phyloP scores from a whole-genome alignment of 1,140 invertebrate species.

The Musca domestica region DNA sequence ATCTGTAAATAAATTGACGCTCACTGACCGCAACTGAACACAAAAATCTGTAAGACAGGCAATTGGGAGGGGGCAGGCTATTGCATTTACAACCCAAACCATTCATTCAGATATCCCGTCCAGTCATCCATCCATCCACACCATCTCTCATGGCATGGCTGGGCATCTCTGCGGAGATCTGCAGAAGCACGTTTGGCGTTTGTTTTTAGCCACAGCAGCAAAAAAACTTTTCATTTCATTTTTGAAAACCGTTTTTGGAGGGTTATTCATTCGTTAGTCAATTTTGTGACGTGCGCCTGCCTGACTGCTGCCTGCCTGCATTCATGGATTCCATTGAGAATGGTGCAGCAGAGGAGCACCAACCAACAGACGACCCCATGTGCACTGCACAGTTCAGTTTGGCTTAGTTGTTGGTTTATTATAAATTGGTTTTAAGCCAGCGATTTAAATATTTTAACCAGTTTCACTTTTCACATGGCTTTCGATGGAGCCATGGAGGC shows the following conservation, averaged over 20 bases:
- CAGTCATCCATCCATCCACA: too few relatives aligned
- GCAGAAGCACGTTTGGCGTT: too few relatives aligned
- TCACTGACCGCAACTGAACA: slow-evolving; percentile 20
- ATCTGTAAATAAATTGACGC: slow-evolving; percentile 11
- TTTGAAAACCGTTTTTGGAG: neutral
- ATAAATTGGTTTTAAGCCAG: too few relatives aligned
- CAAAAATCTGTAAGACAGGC: neutral
- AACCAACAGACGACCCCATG: neutral
- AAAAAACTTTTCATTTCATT: slow-evolving; percentile 20
- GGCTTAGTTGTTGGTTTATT: too few relatives aligned
- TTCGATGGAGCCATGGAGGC: neutral
- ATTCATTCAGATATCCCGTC: too few relatives aligned
- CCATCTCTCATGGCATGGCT: too few relatives aligned
- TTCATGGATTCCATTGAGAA: neutral
- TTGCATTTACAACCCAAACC: too few relatives aligned
- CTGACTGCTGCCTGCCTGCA: too few relatives aligned
- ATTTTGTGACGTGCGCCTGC: too few relatives aligned
- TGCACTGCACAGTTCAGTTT: too few relatives aligned
- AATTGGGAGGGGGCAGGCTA: neutral
- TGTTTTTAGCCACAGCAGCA: neutral
- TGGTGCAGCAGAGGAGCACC: neutral
- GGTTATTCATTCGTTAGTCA: neutral
- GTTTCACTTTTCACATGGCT: slow-evolving; percentile 21
- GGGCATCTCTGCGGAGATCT: too few relatives aligned
- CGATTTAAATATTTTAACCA: slow-evolving; percentile 3